Evolutionary conservation across 2,113 vertebrate genomes (phyloP).

Genomic region (Antechinus flavipes): DNA sequence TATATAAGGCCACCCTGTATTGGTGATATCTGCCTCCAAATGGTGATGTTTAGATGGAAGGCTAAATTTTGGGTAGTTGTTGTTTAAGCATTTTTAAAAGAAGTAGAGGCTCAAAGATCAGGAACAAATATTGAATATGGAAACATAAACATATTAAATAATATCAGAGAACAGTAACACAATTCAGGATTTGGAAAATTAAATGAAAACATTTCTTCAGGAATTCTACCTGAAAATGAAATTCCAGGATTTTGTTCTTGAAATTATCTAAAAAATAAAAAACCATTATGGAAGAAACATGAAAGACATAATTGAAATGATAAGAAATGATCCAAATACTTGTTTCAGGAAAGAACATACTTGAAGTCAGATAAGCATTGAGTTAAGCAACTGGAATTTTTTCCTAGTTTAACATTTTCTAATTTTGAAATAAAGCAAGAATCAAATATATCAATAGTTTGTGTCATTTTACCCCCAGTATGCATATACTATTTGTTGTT

Average conservation of each 20-base stretch:
- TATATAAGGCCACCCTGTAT: neutral
- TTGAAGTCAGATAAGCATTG: neutral
- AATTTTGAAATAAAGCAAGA: neutral
- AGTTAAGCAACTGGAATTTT: neutral
- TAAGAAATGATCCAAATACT: neutral
- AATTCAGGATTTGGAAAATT: constrained; percentile 41
- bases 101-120: constrained; percentile 56
- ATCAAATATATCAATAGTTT: neutral
- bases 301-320: neutral
- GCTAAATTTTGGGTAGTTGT: constrained; percentile 53
- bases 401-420: neutral
- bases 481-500: neutral
- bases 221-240: constrained; percentile 34
- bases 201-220: constrained; percentile 19
- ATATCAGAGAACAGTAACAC: constrained; percentile 38
- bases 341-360: neutral
- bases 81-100: constrained; percentile 60
- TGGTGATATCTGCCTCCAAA: neutral
- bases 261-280: neutral
- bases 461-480: neutral
- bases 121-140: constrained; percentile 67
- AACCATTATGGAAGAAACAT: constrained; percentile 2
- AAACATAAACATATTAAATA: constrained; percentile 53
- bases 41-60: constrained; percentile 6
- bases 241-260: neutral